Evolutionary conservation across 2,113 vertebrate species (phyloP), one percentile per base, ranked within the genome.

Genomic region (Buteo buteo): DNA sequence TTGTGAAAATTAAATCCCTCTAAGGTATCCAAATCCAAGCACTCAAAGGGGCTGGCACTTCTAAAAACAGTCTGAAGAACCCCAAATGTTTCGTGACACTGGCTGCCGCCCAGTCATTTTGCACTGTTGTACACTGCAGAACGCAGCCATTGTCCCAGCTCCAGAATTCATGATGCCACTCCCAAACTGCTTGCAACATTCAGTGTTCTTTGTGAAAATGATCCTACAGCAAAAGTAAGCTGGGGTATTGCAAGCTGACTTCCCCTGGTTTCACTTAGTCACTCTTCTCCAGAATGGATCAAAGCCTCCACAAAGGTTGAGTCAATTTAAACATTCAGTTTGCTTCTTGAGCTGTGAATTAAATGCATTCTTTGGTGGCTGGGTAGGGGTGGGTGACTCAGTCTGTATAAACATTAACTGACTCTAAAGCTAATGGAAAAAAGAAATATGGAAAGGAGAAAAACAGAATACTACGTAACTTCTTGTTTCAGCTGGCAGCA

Each of bases 311-410:
- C 90, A 96, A 96, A 96, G 93, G 96, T 90, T 96, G 97, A 97
- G 90, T 97, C 97, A 97, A 96, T 95, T 95, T 96, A 94, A 97
- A 95, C 96, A 96, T 92, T 93, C 94, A 90, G 92, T 92, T 95
- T 90, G 89, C 86, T 96, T 89, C 96, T 96, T 45, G 95, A 96
- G 95, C 94, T 94, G 92, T 96, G 97, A 97, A 97, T 96, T 96
- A 97, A 96, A 97, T 81, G 94, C 91, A 94, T 97, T 96, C 96
- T 94, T 97, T 91, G 81, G 95, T 96, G 95, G 83, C 95, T 92
- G 95, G 96, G 95, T 85, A 97, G 96, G 94, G 94, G 94, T 85
- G 92, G 96, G 94, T 96, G 97, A 96, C 92, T 97, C 97, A 97
- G 93, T 88, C 95, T 95, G 93, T 83, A 97, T 95, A 96, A 97